Conservation (phyloP, 2,888 invertebrate genomes). For the Parascotia fuliginaria region DNA sequence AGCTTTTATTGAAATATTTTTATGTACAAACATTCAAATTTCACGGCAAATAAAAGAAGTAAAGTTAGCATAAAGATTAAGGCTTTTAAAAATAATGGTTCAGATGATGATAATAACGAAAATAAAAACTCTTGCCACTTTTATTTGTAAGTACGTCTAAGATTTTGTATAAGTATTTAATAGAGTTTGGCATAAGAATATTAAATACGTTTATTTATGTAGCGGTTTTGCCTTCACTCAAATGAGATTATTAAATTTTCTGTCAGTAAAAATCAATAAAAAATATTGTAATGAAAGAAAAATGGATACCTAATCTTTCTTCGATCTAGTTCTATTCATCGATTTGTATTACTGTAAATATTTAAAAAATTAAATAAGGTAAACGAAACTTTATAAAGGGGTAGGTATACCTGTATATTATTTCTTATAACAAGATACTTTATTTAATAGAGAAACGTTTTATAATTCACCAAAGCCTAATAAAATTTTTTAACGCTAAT, state of each 20-base stretch:
- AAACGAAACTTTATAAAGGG: too few relatives aligned
- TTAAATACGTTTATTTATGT: conserved; percentile 5
- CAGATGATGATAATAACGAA: conserved; percentile 23
- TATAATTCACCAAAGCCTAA: too few relatives aligned
- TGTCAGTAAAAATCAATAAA: background rate
- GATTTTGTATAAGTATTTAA: conserved; percentile 13
- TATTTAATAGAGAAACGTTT: background rate
- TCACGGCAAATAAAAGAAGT: conserved; percentile 46
- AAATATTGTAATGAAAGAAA: too few relatives aligned
- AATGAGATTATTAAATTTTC: background rate
- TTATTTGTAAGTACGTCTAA: conserved; percentile 20
- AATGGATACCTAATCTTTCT: too few relatives aligned
- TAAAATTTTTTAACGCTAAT: too few relatives aligned
- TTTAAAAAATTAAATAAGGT: too few relatives aligned
- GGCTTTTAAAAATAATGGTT: conserved; percentile 44
- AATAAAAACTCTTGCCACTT: conserved; percentile 23
- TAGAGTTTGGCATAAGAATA: conserved; percentile 14
- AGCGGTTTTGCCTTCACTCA: background rate
- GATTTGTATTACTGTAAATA: too few relatives aligned
- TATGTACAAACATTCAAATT: conserved; percentile 42
- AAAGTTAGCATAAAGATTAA: conserved; percentile 42
- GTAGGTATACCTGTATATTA: too few relatives aligned
- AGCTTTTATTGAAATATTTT: conserved; percentile 35
- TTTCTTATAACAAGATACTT: background rate
- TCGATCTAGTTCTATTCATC: too few relatives aligned